Base-by-base conservation (phyloP, 2,888 invertebrate species). In the Euzophera pinguis region DNA sequence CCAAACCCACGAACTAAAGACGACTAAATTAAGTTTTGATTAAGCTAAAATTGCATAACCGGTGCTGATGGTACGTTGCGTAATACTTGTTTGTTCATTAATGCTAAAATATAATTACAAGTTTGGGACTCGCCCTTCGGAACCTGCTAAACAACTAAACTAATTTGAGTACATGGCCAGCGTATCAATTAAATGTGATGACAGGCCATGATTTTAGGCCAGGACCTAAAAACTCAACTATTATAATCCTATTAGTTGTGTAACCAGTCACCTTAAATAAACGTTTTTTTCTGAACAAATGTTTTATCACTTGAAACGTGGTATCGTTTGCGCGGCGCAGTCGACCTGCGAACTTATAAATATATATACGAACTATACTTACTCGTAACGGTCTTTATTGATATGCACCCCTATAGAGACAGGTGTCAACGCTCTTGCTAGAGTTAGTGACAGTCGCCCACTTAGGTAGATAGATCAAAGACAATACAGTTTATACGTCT, bases 11-110 rank as follows among this genome's bases (percentile, higher is more conserved):
- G 57, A 68, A 71, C 72, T 72, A 75, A 77, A 75, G 71, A 71
- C 67, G 67, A 61, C 65, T 64, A 71, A 80, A 81, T 79, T 71
- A 74, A 71, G 76, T 77, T 81, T 75, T 79, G 75, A 78, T 79
- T 72, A 72, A 72, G 73, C 69, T 63, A 57, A 65, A 66, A 64
- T 58, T 61, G 60, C 57, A 67, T 69, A 72, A 71, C 68, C 50
- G 63, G 59, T 67, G 71, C 61, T 55, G 69, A 64, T 67, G 69
- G 66, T 72, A 73, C 68, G 67, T 68, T 58, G 55, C 38, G 58
- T 53, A 55, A 56, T 59, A 65, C 61, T 66, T 60, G 63, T 62
- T 51, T 51, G 51, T 51, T 51, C 51, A 35, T 51, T 51, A 51
- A 51, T 51, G 51, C 27, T 51, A 43, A 51, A 51, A 51, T 51